A percentile compares a stretch with the other conserved stretches of the same genome.
Conservation (phyloP, 2,113 vertebrate species). For the Anhinga anhinga region DNA sequence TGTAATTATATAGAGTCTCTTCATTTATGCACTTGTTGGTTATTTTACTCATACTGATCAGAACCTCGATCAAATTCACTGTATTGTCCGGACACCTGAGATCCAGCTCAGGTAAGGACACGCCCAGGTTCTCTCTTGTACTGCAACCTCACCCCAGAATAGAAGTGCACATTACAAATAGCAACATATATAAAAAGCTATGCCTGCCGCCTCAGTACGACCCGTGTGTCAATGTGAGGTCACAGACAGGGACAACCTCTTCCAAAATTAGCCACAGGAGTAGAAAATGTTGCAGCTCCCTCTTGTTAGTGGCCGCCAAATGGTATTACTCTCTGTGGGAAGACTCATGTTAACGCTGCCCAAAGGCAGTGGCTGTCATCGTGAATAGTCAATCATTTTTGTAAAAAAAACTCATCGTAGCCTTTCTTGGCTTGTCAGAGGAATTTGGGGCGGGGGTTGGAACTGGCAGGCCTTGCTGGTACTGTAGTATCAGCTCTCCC, state of each 20-base stretch:
- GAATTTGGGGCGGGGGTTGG: not conserved
- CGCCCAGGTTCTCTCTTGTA: not conserved
- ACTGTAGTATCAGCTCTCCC: not conserved
- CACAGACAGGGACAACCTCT: not conserved
- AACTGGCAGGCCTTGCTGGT: not conserved
- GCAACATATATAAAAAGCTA: not conserved
- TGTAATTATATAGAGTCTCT: not conserved
- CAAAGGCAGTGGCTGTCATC: not conserved
- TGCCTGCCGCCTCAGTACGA: not conserved
- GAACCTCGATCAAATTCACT: not conserved
- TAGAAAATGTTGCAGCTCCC: not conserved
- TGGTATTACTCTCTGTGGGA: not conserved
- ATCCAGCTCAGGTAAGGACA: not conserved
- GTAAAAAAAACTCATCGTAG: not conserved
- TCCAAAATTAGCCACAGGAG: not conserved
- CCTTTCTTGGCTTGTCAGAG: not conserved
- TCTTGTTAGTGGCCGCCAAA: not conserved
- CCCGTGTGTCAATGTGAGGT: fast-evolving
- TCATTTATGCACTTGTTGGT: not conserved
- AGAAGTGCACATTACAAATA: not conserved
- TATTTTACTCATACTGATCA: not conserved
- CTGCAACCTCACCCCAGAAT: not conserved
- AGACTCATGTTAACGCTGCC: not conserved
- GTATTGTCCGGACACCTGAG: not conserved
- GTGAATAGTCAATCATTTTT: not conserved